Evolutionary conservation across 2,797 vertebrate species (phyloP).

Genomic region (Dendrocincla fuliginosa): DNA sequence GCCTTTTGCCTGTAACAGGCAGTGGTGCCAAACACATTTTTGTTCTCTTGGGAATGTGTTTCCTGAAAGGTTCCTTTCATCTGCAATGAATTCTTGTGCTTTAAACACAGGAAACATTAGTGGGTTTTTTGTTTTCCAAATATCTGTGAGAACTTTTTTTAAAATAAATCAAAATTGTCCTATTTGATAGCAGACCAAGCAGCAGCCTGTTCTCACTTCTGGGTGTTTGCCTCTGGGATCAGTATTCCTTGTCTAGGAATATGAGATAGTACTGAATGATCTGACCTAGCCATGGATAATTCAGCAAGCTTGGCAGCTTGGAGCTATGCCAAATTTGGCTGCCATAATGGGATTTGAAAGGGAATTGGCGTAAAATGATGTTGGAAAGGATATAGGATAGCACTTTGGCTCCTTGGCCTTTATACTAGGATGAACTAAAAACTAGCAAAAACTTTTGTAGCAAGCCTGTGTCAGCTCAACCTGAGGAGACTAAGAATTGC

Average conservation of each 20-base stretch:
- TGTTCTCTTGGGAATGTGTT: neutral
- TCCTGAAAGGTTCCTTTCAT: constrained; percentile 17
- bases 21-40: constrained; percentile 9
- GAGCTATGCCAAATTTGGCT: neutral
- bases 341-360: neutral
- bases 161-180: neutral
- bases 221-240: neutral
- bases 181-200: neutral
- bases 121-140: neutral
- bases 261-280: neutral
- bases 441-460: neutral
- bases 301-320: neutral
- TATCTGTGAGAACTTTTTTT: neutral
- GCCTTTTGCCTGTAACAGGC: neutral
- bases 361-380: neutral
- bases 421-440: neutral
- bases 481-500: neutral
- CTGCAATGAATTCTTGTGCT: neutral
- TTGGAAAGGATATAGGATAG: neutral
- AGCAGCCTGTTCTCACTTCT: neutral
- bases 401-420: neutral
- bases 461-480: accelerated
- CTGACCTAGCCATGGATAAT: neutral
- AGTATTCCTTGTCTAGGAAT: neutral
- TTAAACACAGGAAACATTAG: constrained; percentile 1